A percentile compares a stretch with the other conserved stretches of the same genome.
Conservation (phyloP, 2,888 invertebrate genomes). For the Euplexia lucipara region DNA sequence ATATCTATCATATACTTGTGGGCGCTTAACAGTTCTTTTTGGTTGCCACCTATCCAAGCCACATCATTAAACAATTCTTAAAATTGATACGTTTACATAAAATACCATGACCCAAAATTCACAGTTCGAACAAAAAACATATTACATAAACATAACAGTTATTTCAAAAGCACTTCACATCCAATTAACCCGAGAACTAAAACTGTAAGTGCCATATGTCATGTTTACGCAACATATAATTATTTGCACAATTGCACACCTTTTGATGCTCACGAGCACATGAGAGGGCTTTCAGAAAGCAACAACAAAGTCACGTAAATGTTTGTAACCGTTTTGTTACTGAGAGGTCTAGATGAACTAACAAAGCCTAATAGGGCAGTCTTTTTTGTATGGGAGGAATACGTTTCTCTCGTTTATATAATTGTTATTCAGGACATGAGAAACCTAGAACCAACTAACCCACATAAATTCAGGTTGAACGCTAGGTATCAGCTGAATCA, state of each 20-base stretch:
- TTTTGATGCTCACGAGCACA: constrained; percentile 36
- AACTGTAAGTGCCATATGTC: constrained; percentile 16
- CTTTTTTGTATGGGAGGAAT: background rate
- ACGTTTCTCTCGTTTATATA: background rate
- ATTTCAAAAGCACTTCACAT: constrained; percentile 57
- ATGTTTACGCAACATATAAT: constrained; percentile 27
- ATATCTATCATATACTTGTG: background rate
- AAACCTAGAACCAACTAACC: constrained; percentile 9
- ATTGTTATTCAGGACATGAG: background rate
- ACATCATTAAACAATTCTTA: background rate
- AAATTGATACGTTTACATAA: constrained; percentile 16
- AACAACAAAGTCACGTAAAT: constrained; percentile 15
- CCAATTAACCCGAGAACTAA: constrained; percentile 63
- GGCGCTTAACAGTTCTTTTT: background rate
- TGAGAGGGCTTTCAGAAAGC: constrained; percentile 32
- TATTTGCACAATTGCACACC: constrained; percentile 47
- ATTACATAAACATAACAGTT: constrained; percentile 25
- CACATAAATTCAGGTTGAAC: background rate
- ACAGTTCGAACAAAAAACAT: background rate
- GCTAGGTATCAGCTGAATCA: constrained; percentile 7
- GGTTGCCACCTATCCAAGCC: background rate
- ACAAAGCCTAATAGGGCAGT: background rate
- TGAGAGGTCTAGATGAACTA: background rate
- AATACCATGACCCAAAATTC: constrained; percentile 7
- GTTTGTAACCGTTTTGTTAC: constrained; percentile 1